A percentile compares a stretch with the other conserved stretches of the same genome.
Conservation (phyloP, 2,797 vertebrate species). For the Stomatorhinus walkeri region DNA sequence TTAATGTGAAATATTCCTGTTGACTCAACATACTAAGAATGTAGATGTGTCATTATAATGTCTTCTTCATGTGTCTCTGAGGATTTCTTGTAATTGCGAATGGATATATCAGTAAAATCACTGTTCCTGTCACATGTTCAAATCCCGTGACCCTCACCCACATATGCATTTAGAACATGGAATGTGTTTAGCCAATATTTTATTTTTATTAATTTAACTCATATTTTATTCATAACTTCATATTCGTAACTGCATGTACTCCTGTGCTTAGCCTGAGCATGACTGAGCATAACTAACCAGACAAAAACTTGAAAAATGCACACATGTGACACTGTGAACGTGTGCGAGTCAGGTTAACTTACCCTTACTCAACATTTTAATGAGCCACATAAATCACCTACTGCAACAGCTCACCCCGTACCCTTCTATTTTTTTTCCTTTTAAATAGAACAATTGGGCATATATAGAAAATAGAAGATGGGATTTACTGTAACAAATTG, state of each 20-base stretch:
- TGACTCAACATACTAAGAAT: background rate
- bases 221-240: background rate
- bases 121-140: background rate
- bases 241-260: background rate
- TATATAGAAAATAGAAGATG: constrained; percentile 38
- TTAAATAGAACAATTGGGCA: constrained; percentile 36
- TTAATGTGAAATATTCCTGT: background rate
- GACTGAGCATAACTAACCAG: background rate
- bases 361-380: constrained; percentile 40
- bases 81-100: background rate
- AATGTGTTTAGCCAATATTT: background rate
- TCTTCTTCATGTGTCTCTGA: background rate
- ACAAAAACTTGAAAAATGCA: background rate
- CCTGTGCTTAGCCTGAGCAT: background rate
- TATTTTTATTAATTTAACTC: background rate
- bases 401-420: constrained; percentile 22
- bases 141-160: background rate
- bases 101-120: background rate
- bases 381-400: constrained; percentile 42
- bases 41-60: background rate
- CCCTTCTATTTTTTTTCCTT: constrained; percentile 13
- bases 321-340: constrained; percentile 16
- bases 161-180: background rate
- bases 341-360: constrained; percentile 30
- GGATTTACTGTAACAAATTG: constrained; percentile 41